A percentile compares a stretch with the other conserved stretches of the same genome.
Evolutionary conservation across 2,797 vertebrate species (phyloP).

Genomic region (Sandelia bainsii): DNA sequence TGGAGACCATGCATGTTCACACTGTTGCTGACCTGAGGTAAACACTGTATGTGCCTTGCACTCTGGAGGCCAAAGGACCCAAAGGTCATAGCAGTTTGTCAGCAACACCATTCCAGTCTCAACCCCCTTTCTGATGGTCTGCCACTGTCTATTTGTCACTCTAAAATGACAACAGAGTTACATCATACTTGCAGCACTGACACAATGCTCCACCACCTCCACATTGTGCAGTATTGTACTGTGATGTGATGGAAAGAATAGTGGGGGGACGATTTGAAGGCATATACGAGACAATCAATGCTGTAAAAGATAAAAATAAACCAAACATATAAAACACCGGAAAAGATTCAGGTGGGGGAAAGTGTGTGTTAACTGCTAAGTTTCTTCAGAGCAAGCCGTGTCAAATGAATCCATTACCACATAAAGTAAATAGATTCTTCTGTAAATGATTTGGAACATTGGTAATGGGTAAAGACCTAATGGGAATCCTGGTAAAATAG

Average conservation of each 20-base stretch:
- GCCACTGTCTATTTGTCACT: conserved; percentile 84
- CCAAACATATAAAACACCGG: conserved; percentile 39
- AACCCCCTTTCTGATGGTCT: conserved; percentile 78
- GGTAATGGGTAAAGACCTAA: conserved; percentile 86
- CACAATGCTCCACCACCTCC: conserved; percentile 69
- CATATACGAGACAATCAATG: conserved; percentile 10
- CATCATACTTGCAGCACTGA: conserved; percentile 77
- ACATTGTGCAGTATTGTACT: conserved; percentile 44
- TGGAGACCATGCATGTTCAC: conserved; percentile 44
- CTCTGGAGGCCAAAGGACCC: conserved; percentile 77
- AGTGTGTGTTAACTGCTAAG: conserved; percentile 58
- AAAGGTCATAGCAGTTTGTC: conserved; percentile 82
- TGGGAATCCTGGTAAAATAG: conserved; percentile 86
- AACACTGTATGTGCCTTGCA: conserved; percentile 73
- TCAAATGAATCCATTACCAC: conserved; percentile 84
- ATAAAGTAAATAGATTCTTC: conserved; percentile 86
- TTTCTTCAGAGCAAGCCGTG: conserved; percentile 69
- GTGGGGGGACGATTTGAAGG: conserved; percentile 34
- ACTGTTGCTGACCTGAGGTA: conserved; percentile 77
- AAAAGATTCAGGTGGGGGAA: conserved; percentile 41
- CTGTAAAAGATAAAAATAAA: conserved; percentile 49
- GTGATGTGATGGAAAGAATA: conserved; percentile 50
- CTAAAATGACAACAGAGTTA: conserved; percentile 83
- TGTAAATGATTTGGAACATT: conserved; percentile 88
- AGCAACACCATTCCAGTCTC: conserved; percentile 76